Percentiles rank a stretch among this genome's conserved stretches.
Evolutionary conservation across 2,797 vertebrate genomes (phyloP).

Genomic region (Helostoma temminkii): DNA sequence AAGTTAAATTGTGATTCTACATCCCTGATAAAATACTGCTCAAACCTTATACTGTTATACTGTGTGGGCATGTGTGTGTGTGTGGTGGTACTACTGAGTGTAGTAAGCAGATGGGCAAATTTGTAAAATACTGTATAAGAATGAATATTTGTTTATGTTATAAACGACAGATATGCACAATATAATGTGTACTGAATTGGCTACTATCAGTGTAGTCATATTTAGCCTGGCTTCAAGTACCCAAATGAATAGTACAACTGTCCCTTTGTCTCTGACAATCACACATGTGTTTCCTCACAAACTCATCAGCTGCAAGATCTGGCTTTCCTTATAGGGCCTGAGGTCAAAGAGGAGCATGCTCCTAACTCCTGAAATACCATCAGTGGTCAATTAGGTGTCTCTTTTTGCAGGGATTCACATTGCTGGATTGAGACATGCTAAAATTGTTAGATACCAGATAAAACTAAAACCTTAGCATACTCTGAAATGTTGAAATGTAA

Average conservation of each 20-base stretch:
- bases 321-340: no score
- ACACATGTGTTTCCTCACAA: no score
- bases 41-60: no score
- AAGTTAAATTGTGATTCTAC: no score
- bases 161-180: no score
- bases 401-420: neutral
- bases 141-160: neutral
- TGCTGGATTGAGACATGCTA: neutral
- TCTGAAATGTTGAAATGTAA: no score
- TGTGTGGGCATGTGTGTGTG: neutral
- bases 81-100: neutral
- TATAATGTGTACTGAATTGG: neutral
- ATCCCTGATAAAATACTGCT: no score
- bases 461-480: no score
- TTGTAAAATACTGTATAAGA: neutral
- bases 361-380: constrained; percentile 41
- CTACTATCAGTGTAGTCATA: no score
- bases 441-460: neutral
- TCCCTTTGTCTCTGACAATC: constrained; percentile 26
- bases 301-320: constrained; percentile 15
- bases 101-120: neutral
- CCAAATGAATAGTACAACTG: no score
- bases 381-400: constrained; percentile 20
- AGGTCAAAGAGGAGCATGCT: constrained; percentile 17
- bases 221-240: no score